Percentiles rank a stretch among this genome's conserved stretches.
Evolutionary conservation across 2,888 invertebrate genomes (phyloP).

Genomic region (Crioceris asparagi): DNA sequence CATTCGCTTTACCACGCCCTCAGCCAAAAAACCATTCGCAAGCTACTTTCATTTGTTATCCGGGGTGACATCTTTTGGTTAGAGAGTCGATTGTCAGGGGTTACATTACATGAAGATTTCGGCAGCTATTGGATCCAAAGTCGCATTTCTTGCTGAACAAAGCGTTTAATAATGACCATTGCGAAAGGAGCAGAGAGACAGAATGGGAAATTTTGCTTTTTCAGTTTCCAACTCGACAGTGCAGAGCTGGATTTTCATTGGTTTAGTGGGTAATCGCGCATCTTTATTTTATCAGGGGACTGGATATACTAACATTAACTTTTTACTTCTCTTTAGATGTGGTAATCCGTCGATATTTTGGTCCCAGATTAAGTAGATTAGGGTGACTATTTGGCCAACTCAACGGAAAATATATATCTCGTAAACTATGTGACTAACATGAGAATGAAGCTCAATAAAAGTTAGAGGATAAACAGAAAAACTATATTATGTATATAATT

Average conservation of each 20-base stretch:
- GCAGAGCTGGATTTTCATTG: constrained; percentile 23
- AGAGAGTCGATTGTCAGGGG: constrained; percentile 30
- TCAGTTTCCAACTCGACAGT: constrained; percentile 14
- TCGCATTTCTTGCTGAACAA: constrained; percentile 37
- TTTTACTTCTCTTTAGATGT: constrained; percentile 21
- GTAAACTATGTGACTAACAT: too few relatives aligned
- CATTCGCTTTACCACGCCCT: constrained; percentile 30
- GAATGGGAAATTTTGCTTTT: constrained; percentile 8
- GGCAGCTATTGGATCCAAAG: constrained; percentile 32
- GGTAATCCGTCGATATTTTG: constrained; percentile 28
- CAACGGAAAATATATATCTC: too few relatives aligned
- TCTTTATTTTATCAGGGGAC: constrained; percentile 21
- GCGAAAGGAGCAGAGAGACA: constrained; percentile 7
- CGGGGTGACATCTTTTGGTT: constrained; percentile 27
- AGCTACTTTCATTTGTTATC: constrained; percentile 34
- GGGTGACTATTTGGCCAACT: too few relatives aligned
- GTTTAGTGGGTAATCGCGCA: constrained; percentile 24
- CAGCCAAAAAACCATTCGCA: constrained; percentile 24
- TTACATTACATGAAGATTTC: constrained; percentile 35
- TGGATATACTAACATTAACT: constrained; percentile 16
- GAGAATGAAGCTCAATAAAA: too few relatives aligned
- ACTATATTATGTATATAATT: too few relatives aligned
- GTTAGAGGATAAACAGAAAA: too few relatives aligned
- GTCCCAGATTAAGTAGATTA: too few relatives aligned
- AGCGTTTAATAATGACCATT: constrained; percentile 39